These are phyloP conservation scores for Trichogramma pretiosum DNA, from an alignment of 1,140 invertebrate genomes.

Conservation along the genomic window DNA sequence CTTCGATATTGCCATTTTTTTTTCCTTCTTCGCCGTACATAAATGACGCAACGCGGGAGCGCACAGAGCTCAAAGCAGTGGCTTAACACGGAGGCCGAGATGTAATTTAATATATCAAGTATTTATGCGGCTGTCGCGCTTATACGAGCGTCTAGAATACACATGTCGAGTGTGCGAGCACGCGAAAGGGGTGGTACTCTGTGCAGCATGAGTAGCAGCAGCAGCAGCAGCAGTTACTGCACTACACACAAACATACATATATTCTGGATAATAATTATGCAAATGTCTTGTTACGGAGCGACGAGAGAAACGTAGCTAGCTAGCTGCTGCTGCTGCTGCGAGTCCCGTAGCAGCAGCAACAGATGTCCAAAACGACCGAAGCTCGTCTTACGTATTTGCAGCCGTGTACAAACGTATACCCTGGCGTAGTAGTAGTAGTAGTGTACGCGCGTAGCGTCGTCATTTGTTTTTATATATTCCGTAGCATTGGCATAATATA, in stretches of 20 bases:
- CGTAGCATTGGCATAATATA: too few species aligned
- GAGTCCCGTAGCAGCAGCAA: too few species aligned
- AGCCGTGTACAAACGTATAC: too few species aligned
- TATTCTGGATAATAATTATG: conserved; percentile 20
- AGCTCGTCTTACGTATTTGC: conserved; percentile 15
- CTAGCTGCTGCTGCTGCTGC: too few species aligned
- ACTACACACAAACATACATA: too few species aligned
- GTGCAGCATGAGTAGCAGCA: not conserved
- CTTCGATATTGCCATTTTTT: not conserved
- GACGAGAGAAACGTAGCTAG: conserved; percentile 4
- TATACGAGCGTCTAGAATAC: conserved; percentile 2
- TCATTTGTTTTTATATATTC: conserved; percentile 12
- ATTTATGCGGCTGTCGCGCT: conserved; percentile 10
- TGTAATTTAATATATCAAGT: conserved; percentile 17
- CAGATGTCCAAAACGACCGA: conserved; percentile 19
- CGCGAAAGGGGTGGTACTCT: not conserved
- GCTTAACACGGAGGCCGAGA: too few species aligned
- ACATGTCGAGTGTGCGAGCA: not conserved
- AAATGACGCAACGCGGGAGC: too few species aligned
- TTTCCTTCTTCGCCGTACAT: not conserved
- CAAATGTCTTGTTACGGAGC: conserved; percentile 18
- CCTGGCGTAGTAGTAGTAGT: too few species aligned
- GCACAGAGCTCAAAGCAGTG: too few species aligned
- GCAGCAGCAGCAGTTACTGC: too few species aligned
- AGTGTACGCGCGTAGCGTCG: too few species aligned